Percentiles rank a stretch among this genome's conserved stretches.
Evolutionary conservation across 2,888 invertebrate genomes (phyloP).

Genomic region (Hydrotaea cyrtoneurina): DNA sequence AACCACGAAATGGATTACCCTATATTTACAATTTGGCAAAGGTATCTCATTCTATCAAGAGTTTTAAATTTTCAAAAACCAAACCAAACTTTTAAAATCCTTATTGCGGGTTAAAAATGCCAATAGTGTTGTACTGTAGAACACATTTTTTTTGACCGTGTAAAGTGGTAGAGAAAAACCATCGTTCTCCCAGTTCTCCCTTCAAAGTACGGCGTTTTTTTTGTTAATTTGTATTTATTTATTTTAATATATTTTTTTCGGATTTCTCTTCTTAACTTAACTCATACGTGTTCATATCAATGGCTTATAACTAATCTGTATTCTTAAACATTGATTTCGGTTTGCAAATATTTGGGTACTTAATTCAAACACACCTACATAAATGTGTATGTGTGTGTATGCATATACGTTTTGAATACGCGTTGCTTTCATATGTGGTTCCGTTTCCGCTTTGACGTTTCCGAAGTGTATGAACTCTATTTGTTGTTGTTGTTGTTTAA

Average conservation of each 20-base stretch:
- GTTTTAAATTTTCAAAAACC: no score
- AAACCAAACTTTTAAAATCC: no score
- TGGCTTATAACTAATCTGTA: slow-evolving; percentile 18
- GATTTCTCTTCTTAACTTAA: background rate
- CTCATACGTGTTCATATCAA: slow-evolving; percentile 56
- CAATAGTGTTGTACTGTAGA: no score
- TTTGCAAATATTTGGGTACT: background rate
- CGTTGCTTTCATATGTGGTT: slow-evolving; percentile 20
- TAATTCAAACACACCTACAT: slow-evolving; percentile 23
- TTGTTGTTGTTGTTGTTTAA: slow-evolving; percentile 29
- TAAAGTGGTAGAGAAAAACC: no score
- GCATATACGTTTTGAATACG: slow-evolving; percentile 61
- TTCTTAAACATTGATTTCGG: slow-evolving; percentile 20
- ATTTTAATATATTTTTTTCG: slow-evolving; percentile 34
- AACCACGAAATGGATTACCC: no score
- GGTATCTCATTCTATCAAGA: no score
- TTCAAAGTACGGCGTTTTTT: background rate
- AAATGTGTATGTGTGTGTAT: slow-evolving; percentile 25
- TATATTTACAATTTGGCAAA: no score
- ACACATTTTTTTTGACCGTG: no score
- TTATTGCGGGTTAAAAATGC: no score
- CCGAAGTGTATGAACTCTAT: slow-evolving; percentile 2
- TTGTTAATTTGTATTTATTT: slow-evolving; percentile 64
- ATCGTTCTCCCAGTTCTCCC: no score
- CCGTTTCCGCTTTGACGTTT: slow-evolving; percentile 7